A percentile compares a stretch with the other conserved stretches of the same genome.
These are phyloP conservation scores for Periphyllus acericola DNA, from an alignment of 2,888 invertebrate species.

Conservation along the genomic window DNA sequence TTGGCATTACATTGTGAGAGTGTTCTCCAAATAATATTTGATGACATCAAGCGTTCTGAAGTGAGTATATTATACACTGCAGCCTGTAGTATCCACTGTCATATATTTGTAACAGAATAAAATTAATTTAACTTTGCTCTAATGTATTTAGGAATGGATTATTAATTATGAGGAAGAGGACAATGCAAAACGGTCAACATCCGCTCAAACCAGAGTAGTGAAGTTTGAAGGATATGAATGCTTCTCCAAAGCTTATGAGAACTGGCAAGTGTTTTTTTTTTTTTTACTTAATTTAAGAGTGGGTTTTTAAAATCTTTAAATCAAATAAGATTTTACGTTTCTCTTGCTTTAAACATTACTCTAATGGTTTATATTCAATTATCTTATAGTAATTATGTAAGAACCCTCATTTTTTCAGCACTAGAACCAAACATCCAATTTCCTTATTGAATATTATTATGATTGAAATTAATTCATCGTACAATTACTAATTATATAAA, in stretches of 20 bases:
- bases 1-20: conserved; percentile 8
- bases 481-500: no score
- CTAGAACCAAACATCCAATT: no score
- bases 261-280: neutral
- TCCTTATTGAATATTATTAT: no score
- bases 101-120: neutral
- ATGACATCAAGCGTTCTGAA: neutral
- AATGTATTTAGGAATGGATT: conserved; percentile 1
- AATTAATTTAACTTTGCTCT: neutral
- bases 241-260: neutral
- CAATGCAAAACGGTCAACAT: no score
- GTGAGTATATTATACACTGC: neutral
- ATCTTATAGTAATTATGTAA: no score
- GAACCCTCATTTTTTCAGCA: no score
- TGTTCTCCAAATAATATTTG: conserved; percentile 4
- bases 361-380: no score
- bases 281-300: neutral
- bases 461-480: no score
- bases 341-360: no score
- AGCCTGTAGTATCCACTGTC: no score
- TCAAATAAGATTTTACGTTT: no score
- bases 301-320: no score
- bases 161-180: neutral
- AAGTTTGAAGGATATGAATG: conserved; percentile 24
- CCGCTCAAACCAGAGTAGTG: neutral